Conservation (phyloP, 1,140 invertebrate genomes). For the Sycophaga agraensis region DNA sequence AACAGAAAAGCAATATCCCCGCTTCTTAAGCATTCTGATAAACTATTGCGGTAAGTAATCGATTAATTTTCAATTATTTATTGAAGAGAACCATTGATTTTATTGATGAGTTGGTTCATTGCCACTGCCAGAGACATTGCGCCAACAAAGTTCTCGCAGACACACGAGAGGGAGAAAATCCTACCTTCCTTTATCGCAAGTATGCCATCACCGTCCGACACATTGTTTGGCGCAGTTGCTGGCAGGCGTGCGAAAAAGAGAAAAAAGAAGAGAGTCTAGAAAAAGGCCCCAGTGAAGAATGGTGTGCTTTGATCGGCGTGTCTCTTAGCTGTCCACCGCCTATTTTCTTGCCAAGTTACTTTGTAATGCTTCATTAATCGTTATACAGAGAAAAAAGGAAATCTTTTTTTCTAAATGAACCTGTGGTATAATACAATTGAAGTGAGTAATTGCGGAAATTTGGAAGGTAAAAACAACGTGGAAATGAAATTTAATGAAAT, state of each 20-base stretch:
- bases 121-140: constrained; percentile 9
- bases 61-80: constrained; percentile 4
- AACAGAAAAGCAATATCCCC: too few relatives aligned
- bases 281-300: background rate
- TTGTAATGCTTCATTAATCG: too few relatives aligned
- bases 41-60: too few relatives aligned
- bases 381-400: too few relatives aligned
- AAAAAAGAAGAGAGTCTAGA: background rate
- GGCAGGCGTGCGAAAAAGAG: background rate
- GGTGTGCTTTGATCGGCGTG: constrained; percentile 1
- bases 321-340: too few relatives aligned
- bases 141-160: background rate
- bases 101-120: constrained; percentile 9
- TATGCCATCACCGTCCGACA: constrained; percentile 4
- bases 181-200: background rate
- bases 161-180: background rate
- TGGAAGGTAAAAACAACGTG: too few relatives aligned
- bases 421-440: too few relatives aligned
- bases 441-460: too few relatives aligned
- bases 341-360: too few relatives aligned
- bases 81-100: background rate
- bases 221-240: background rate
- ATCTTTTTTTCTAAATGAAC: too few relatives aligned
- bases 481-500: too few relatives aligned
- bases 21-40: too few relatives aligned